phyloP scores from a whole-genome alignment of 92 coral and sea anemone species.

The Parazoanthus atlanticus region DNA sequence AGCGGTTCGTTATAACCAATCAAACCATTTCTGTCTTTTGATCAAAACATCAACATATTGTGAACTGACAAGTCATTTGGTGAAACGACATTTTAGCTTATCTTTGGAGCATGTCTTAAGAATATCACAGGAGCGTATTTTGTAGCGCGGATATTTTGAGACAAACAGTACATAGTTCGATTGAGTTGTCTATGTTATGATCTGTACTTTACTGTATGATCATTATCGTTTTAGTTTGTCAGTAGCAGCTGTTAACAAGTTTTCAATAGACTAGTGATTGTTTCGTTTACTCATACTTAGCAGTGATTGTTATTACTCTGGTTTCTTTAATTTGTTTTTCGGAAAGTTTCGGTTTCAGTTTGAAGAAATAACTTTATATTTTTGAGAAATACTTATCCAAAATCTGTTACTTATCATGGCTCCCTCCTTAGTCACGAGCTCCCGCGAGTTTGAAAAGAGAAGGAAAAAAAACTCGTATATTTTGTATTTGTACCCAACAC shows the following conservation, averaged over 20 bases:
- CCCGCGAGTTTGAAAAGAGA: too few relatives aligned
- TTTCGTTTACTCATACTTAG: conserved; percentile 8
- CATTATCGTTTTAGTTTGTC: not conserved
- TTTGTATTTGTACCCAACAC: too few relatives aligned
- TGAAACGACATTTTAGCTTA: not conserved
- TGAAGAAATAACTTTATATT: not conserved
- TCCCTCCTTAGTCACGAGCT: too few relatives aligned
- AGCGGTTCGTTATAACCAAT: conserved; percentile 25
- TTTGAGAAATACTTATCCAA: too few relatives aligned
- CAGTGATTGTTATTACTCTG: conserved; percentile 13
- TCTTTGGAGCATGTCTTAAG: not conserved
- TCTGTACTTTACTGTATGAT: conserved; percentile 2
- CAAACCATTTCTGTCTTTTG: conserved; percentile 23
- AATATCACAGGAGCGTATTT: conserved; percentile 28
- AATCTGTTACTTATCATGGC: too few relatives aligned
- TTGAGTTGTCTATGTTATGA: not conserved
- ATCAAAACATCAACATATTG: conserved; percentile 11
- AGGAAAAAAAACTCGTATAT: too few relatives aligned
- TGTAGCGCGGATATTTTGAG: conserved; percentile 24
- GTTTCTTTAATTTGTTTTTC: conserved; percentile 1
- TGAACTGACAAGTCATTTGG: conserved; percentile 11
- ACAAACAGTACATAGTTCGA: conserved; percentile 23
- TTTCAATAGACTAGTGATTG: conserved; percentile 2
- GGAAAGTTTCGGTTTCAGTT: conserved; percentile 4
- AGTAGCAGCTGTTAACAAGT: conserved; percentile 10